These are phyloP conservation scores for Ericerus pela DNA, from an alignment of 1,140 invertebrate genomes.

Conservation along the genomic window DNA sequence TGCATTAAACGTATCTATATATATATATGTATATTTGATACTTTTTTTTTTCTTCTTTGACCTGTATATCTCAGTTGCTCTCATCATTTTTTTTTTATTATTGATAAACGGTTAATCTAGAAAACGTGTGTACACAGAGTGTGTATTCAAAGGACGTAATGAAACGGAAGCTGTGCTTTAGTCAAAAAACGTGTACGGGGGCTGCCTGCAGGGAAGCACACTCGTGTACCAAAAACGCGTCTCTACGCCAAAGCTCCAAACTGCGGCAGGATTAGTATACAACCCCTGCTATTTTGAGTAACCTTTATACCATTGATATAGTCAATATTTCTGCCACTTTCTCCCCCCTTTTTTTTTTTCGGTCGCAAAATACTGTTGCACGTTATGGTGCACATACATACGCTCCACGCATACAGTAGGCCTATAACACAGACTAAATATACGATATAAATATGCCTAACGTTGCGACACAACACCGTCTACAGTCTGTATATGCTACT, in stretches of 20 bases:
- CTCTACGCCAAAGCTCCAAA: neutral
- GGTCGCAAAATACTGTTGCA: neutral
- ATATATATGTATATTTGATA: no score
- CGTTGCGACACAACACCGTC: neutral
- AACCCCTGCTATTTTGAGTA: neutral
- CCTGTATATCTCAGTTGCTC: no score
- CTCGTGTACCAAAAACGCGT: neutral
- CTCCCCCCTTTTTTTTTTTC: neutral
- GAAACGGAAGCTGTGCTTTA: constrained; percentile 4
- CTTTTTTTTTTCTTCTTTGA: no score
- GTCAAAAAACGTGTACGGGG: neutral
- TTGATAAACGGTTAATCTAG: neutral
- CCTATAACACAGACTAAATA: no score
- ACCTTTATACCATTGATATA: constrained; percentile 4
- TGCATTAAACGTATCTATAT: no score
- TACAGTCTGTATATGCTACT: neutral
- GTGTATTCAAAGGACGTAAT: constrained; percentile 2
- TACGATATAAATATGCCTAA: constrained; percentile 8
- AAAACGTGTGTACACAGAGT: constrained; percentile 2
- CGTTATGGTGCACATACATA: no score
- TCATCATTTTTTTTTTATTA: neutral
- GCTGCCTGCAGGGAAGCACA: neutral
- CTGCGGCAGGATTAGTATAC: constrained; percentile 8
- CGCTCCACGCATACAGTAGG: no score
- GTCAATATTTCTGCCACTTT: constrained; percentile 3